phyloP scores from a whole-genome alignment of 1,140 invertebrate species.

The Caenorhabditis latens region DNA sequence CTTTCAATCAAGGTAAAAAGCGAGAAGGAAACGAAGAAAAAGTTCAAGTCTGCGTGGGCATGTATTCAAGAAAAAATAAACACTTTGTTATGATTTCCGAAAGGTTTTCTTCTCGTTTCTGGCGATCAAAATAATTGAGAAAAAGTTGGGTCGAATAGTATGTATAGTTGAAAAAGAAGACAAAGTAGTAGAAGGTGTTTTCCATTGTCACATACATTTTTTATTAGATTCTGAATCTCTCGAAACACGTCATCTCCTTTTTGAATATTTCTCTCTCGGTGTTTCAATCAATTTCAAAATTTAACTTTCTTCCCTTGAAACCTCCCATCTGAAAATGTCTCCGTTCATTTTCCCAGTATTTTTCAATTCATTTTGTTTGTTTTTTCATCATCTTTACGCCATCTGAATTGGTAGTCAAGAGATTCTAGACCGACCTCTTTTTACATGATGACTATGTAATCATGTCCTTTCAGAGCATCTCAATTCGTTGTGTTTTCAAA shows the following conservation, averaged over 20 bases:
- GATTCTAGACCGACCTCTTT: not conserved
- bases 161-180: not conserved
- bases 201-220: slow-evolving; percentile 22
- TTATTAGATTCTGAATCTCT: not conserved
- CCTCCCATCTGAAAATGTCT: not conserved
- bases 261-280: not conserved
- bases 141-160: too few relatives aligned
- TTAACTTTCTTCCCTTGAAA: too few relatives aligned
- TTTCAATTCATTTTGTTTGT: not conserved
- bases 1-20: slow-evolving; percentile 13
- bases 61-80: not conserved
- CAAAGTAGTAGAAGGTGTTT: not conserved
- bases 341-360: not conserved
- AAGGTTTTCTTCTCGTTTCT: not conserved
- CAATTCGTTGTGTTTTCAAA: not conserved
- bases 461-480: not conserved
- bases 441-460: slow-evolving; percentile 6
- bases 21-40: not conserved
- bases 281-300: not conserved
- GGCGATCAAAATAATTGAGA: slow-evolving; percentile 2
- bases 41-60: slow-evolving; percentile 23
- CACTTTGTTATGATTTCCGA: slow-evolving; percentile 3
- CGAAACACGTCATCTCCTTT: not conserved
- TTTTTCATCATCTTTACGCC: not conserved
- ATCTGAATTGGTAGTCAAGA: slow-evolving; percentile 32